A percentile compares a stretch with the other conserved stretches of the same genome.
These are phyloP conservation scores for Nematolebias whitei DNA, from an alignment of 2,113 vertebrate species.

Conservation along the genomic window DNA sequence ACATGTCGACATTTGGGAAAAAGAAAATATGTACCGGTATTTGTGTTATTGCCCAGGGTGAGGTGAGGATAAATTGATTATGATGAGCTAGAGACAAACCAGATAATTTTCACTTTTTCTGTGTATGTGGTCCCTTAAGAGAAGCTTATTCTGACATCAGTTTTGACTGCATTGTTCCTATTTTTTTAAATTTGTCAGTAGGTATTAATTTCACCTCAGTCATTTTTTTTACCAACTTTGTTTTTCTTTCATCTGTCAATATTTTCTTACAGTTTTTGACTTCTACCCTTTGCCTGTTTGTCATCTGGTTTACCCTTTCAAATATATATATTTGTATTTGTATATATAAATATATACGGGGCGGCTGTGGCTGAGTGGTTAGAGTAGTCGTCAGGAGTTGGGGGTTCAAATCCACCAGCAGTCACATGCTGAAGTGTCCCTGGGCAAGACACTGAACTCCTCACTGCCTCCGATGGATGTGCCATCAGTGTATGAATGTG, in stretches of 20 bases:
- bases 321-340: too few relatives aligned
- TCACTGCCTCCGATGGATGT: too few relatives aligned
- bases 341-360: too few relatives aligned
- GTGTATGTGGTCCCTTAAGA: conserved; percentile 36
- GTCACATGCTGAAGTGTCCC: too few relatives aligned
- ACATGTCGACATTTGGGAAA: conserved; percentile 26
- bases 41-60: conserved; percentile 26
- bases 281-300: neutral
- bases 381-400: too few relatives aligned
- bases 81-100: conserved; percentile 31
- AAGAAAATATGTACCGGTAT: conserved; percentile 23
- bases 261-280: neutral
- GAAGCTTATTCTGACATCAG: conserved; percentile 28
- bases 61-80: conserved; percentile 38
- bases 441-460: too few relatives aligned
- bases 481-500: too few relatives aligned
- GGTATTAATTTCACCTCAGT: conserved; percentile 1
- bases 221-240: neutral
- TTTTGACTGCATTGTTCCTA: conserved; percentile 8
- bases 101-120: conserved; percentile 38
- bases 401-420: too few relatives aligned
- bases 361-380: too few relatives aligned
- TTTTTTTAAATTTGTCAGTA: conserved; percentile 43
- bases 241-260: neutral
- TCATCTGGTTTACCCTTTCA: neutral